Conservation (phyloP, 2,888 invertebrate genomes). For the Agrotis segetum region DNA sequence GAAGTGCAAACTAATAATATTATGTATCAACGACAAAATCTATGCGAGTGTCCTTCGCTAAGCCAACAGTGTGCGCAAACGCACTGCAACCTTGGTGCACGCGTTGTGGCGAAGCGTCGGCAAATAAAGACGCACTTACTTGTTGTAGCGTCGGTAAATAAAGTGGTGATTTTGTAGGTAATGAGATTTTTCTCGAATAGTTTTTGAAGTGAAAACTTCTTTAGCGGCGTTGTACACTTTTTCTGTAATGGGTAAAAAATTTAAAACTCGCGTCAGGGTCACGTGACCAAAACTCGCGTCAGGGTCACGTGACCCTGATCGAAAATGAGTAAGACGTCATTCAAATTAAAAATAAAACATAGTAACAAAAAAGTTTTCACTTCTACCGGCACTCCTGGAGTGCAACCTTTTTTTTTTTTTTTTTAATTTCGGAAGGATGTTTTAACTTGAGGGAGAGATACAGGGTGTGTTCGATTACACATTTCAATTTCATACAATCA, state of each 20-base stretch:
- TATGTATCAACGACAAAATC: conserved; percentile 59
- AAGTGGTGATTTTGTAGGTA: conserved; percentile 15
- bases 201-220: no score
- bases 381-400: no score
- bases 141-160: conserved; percentile 52
- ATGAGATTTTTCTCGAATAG: not conserved
- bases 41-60: conserved; percentile 61
- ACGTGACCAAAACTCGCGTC: no score
- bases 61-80: conserved; percentile 57
- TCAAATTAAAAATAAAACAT: no score
- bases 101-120: conserved; percentile 52
- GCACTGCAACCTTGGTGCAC: conserved; percentile 58
- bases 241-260: no score
- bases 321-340: no score
- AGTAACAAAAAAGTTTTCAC: no score
- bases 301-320: no score
- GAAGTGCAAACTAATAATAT: conserved; percentile 41
- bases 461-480: not conserved
- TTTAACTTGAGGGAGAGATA: not conserved
- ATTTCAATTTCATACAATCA: no score
- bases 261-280: no score
- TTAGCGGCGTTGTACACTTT: no score
- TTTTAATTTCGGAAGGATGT: not conserved
- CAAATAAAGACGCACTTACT: conserved; percentile 47
- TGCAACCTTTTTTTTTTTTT: no score